Percentiles rank a stretch among this genome's conserved stretches.
Conservation (phyloP, 2,888 invertebrate species). For the Cordylochernes scorpioides region DNA sequence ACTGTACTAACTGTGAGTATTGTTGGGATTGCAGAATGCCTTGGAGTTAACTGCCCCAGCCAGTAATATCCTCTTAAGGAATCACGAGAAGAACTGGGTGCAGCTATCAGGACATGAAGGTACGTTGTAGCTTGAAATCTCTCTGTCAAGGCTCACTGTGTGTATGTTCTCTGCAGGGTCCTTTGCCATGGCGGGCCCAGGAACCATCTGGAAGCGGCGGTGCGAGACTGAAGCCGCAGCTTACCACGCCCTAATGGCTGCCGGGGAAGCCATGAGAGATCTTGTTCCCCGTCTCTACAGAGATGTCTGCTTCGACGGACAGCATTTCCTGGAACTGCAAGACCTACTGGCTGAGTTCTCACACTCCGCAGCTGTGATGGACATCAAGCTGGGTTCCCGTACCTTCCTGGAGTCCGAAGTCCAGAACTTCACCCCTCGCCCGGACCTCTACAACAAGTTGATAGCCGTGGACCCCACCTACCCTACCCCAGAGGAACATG, state of each 20-base stretch:
- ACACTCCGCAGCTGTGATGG: constrained; percentile 74
- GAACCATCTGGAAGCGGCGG: constrained; percentile 75
- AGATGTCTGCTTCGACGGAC: constrained; percentile 30
- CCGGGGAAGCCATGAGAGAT: constrained; percentile 38
- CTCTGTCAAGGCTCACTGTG: not conserved
- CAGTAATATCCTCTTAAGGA: constrained; percentile 44
- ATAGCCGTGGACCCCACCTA: constrained; percentile 59
- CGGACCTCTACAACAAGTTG: constrained; percentile 87
- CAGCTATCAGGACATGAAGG: constrained; percentile 59
- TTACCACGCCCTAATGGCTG: constrained; percentile 41
- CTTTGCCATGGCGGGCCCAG: constrained; percentile 69
- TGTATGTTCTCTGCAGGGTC: constrained; percentile 34
- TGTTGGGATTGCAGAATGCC: too few species aligned
- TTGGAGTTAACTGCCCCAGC: constrained; percentile 69
- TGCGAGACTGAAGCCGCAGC: constrained; percentile 27
- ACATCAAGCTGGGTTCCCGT: constrained; percentile 64
- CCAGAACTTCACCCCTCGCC: constrained; percentile 48
- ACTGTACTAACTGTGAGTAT: too few species aligned
- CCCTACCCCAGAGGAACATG: constrained; percentile 56
- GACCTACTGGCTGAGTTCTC: constrained; percentile 67
- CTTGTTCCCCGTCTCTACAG: constrained; percentile 60
- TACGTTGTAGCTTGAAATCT: constrained; percentile 12
- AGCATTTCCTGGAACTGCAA: constrained; percentile 67
- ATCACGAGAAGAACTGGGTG: constrained; percentile 39
- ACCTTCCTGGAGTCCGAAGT: constrained; percentile 90